Evolutionary conservation across 2,113 vertebrate species (phyloP).

Genomic region (Capreolus pygargus): DNA sequence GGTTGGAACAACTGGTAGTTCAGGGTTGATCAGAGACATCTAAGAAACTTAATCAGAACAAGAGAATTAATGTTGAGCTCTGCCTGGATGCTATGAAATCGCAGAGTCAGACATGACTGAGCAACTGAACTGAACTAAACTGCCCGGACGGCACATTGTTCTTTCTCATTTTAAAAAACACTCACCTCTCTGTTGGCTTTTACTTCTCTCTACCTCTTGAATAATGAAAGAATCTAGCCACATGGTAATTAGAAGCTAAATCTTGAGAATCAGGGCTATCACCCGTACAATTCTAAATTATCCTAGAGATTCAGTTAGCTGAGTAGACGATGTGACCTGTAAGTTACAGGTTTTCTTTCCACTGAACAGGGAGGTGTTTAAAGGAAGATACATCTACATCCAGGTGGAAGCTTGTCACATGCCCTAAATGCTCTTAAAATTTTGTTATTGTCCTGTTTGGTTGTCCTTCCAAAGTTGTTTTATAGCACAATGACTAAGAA

Average conservation of each 20-base stretch:
- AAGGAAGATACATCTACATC: neutral
- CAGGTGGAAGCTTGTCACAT: neutral
- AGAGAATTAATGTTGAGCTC: neutral
- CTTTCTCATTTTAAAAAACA: neutral
- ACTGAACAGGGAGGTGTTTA: neutral
- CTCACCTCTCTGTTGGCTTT: neutral
- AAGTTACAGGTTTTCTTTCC: neutral
- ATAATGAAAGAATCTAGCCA: neutral
- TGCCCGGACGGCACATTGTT: neutral
- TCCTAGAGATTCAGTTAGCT: neutral
- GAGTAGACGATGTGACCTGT: neutral
- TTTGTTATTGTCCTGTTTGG: neutral
- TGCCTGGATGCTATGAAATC: neutral
- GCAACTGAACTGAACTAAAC: neutral
- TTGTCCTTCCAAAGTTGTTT: neutral
- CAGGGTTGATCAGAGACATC: neutral
- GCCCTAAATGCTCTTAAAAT: neutral
- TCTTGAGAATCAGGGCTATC: neutral
- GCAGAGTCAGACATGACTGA: neutral
- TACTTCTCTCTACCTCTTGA: neutral
- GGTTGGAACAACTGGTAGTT: neutral
- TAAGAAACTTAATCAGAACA: neutral
- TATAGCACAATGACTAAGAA: neutral
- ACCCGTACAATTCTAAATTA: neutral
- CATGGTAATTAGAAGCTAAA: neutral